A percentile compares a stretch with the other conserved stretches of the same genome.
These are phyloP conservation scores for Apaloderma vittatum DNA, from an alignment of 2,113 vertebrate genomes.

Conservation along the genomic window DNA sequence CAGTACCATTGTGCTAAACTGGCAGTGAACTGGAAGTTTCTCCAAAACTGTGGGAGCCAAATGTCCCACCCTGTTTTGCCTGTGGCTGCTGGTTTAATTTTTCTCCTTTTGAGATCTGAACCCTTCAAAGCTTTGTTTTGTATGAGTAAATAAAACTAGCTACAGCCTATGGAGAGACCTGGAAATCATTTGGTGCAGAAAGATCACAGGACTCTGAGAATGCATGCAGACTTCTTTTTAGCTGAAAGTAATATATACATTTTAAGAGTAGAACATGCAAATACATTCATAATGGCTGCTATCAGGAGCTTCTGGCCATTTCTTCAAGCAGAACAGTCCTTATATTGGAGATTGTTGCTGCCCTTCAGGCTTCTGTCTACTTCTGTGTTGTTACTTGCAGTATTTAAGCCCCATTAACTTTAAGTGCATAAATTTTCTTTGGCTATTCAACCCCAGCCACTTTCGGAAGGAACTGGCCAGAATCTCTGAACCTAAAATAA, in stretches of 20 bases:
- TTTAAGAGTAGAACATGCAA: slow-evolving; percentile 6
- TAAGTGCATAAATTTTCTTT: slow-evolving; percentile 50
- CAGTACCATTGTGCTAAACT: neutral
- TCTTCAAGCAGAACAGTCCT: slow-evolving; percentile 4
- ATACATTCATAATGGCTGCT: neutral
- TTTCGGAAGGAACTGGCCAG: slow-evolving; percentile 46
- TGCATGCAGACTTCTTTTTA: neutral
- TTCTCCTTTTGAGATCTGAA: slow-evolving; percentile 29
- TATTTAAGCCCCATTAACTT: slow-evolving; percentile 47
- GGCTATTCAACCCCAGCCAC: slow-evolving; percentile 22
- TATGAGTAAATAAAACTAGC: neutral
- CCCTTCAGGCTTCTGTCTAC: neutral
- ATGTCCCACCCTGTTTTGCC: neutral
- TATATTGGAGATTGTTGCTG: neutral
- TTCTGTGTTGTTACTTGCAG: neutral
- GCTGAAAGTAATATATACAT: neutral
- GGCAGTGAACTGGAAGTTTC: neutral
- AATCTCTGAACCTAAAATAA: slow-evolving; percentile 43
- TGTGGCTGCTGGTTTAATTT: slow-evolving; percentile 1
- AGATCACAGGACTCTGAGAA: neutral
- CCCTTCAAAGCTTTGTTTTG: neutral
- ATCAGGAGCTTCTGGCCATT: slow-evolving; percentile 9
- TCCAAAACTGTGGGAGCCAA: neutral
- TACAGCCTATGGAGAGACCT: neutral
- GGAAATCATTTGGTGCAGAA: neutral